phyloP scores from a whole-genome alignment of 2,113 vertebrate species.

The Xyliphius kryptos region DNA sequence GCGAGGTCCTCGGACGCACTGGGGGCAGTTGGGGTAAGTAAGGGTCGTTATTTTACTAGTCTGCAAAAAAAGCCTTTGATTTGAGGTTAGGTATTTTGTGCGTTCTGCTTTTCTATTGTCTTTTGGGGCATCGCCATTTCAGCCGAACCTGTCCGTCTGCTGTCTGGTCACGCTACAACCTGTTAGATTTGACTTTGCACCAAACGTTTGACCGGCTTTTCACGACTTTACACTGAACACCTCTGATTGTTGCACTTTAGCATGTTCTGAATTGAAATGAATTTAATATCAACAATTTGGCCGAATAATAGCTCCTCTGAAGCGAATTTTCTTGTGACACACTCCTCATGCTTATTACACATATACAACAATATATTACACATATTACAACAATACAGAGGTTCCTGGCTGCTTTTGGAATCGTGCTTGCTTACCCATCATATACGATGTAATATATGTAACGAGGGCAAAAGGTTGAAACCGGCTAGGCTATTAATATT shows the following conservation, averaged over 20 bases:
- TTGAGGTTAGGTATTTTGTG: not conserved
- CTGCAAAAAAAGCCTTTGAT: not conserved
- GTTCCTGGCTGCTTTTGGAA: not conserved
- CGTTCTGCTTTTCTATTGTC: not conserved
- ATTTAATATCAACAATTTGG: not conserved
- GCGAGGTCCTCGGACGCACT: constrained; percentile 80
- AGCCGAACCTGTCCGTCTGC: constrained; percentile 27
- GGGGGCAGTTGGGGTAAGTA: constrained; percentile 86
- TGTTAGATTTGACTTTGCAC: constrained; percentile 59
- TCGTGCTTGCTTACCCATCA: not conserved
- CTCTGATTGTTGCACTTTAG: too few relatives aligned
- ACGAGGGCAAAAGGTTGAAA: constrained; percentile 11
- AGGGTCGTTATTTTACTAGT: not conserved
- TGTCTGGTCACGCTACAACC: constrained; percentile 50
- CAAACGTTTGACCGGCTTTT: constrained; percentile 29
- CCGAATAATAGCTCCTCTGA: too few relatives aligned
- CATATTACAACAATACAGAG: too few relatives aligned
- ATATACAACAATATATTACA: too few relatives aligned
- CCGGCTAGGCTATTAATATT: not conserved
- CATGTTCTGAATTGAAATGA: too few relatives aligned
- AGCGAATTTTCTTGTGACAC: too few relatives aligned
- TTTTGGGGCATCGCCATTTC: not conserved
- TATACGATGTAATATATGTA: not conserved
- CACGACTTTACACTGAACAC: not conserved
- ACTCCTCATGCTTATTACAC: too few relatives aligned